Percentiles rank a stretch among this genome's conserved stretches.
These are phyloP conservation scores for Acanthococcus lagerstroemiae DNA, from an alignment of 2,888 invertebrate species.

Conservation along the genomic window DNA sequence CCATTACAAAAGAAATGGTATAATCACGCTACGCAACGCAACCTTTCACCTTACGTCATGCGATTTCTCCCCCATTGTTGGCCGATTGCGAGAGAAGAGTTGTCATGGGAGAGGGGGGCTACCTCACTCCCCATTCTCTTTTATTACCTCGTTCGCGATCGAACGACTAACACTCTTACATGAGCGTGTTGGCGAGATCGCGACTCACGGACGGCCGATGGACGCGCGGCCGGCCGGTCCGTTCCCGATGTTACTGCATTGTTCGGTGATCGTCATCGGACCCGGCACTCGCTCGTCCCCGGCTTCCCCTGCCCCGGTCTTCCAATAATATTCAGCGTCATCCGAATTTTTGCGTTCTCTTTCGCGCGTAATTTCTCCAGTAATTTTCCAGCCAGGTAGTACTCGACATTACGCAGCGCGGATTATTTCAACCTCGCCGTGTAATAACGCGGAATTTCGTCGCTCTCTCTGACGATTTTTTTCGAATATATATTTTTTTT, in stretches of 20 bases:
- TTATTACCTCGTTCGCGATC: not conserved
- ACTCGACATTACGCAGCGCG: slow-evolving; percentile 1
- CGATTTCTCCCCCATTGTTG: slow-evolving; percentile 27
- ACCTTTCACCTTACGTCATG: slow-evolving; percentile 29
- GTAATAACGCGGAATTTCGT: slow-evolving; percentile 6
- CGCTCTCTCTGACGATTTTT: not conserved
- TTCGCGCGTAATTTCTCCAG: slow-evolving; percentile 19
- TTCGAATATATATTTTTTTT: no score
- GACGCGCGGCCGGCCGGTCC: not conserved
- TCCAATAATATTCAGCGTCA: slow-evolving; percentile 19
- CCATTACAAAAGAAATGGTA: slow-evolving; percentile 24
- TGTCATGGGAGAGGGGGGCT: not conserved
- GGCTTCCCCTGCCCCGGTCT: not conserved
- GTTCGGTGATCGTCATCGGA: no score
- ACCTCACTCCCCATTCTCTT: not conserved
- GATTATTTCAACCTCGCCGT: slow-evolving; percentile 22
- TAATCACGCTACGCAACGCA: slow-evolving; percentile 26
- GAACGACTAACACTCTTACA: no score
- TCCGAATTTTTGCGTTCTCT: slow-evolving; percentile 22
- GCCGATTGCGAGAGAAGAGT: slow-evolving; percentile 9
- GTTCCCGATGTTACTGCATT: not conserved
- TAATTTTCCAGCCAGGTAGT: not conserved
- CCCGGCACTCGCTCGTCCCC: not conserved
- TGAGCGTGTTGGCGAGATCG: no score
- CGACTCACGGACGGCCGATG: not conserved